Percentiles rank a stretch among this genome's conserved stretches.
phyloP scores from a whole-genome alignment of 2,888 invertebrate genomes.

The Ormyrus pomaceus region DNA sequence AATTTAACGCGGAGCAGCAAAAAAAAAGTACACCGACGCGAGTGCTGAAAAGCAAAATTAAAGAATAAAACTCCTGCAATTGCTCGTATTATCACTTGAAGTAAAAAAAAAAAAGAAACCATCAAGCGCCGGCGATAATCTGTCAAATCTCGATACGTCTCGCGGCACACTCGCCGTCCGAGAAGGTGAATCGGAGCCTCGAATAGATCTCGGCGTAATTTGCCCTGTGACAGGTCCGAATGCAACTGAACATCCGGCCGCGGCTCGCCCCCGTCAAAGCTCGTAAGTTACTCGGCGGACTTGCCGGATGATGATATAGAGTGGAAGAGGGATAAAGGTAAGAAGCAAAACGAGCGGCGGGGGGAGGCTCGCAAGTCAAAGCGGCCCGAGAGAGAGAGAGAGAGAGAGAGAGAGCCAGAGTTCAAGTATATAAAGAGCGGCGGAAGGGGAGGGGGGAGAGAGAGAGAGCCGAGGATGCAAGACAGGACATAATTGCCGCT shows the following conservation, averaged over 20 bases:
- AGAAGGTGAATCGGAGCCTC: too few species aligned
- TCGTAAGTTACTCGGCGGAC: constrained; percentile 66
- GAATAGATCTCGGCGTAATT: constrained; percentile 23
- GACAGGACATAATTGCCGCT: constrained; percentile 69
- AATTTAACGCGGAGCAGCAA: too few species aligned
- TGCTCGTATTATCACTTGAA: too few species aligned
- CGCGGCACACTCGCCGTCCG: too few species aligned
- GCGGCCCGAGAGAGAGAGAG: not conserved
- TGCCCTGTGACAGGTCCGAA: constrained; percentile 46
- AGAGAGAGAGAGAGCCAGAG: constrained; percentile 2
- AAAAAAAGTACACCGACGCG: too few species aligned
- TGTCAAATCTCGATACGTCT: too few species aligned
- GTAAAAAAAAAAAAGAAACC: too few species aligned
- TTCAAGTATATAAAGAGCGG: not conserved
- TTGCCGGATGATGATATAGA: constrained; percentile 48
- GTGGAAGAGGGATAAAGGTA: constrained; percentile 11
- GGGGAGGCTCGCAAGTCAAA: not conserved
- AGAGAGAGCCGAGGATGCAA: not conserved
- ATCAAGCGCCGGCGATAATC: too few species aligned
- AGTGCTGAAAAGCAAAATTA: too few species aligned
- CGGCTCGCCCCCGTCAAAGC: constrained; percentile 64
- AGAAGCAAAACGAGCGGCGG: constrained; percentile 32
- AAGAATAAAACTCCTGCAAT: too few species aligned
- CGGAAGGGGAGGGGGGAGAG: too few species aligned
- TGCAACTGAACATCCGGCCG: constrained; percentile 31